Evolutionary conservation across 2,797 vertebrate species (phyloP).

Genomic region (Chelmon rostratus): DNA sequence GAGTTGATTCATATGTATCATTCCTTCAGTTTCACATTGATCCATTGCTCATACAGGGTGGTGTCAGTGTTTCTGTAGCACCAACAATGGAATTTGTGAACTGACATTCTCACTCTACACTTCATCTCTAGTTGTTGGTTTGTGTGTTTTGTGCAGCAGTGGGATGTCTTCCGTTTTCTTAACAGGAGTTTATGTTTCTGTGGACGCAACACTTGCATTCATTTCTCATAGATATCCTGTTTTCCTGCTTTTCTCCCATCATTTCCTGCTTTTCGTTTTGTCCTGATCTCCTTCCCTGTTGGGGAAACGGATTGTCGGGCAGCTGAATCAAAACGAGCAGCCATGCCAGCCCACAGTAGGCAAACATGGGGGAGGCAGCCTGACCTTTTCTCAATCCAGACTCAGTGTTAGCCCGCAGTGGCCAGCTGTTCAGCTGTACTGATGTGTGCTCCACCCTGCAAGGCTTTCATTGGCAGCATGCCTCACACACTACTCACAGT

Average conservation of each 20-base stretch:
- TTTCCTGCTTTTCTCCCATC: slow-evolving; percentile 28
- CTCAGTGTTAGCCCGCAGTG: slow-evolving; percentile 61
- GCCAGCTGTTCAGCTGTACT: slow-evolving; percentile 81
- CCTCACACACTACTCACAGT: slow-evolving; percentile 60
- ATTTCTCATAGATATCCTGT: slow-evolving; percentile 30
- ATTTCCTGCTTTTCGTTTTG: slow-evolving; percentile 53
- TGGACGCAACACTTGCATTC: neutral
- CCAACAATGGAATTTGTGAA: neutral
- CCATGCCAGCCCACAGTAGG: slow-evolving; percentile 64
- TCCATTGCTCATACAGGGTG: neutral
- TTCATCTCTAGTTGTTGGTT: neutral
- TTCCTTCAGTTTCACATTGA: slow-evolving; percentile 28
- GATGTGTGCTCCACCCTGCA: slow-evolving; percentile 80
- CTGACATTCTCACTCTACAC: neutral
- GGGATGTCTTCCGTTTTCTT: neutral
- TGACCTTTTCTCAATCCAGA: slow-evolving; percentile 65
- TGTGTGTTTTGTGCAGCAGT: neutral
- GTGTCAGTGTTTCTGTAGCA: neutral
- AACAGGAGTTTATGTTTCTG: slow-evolving; percentile 1
- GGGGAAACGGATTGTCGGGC: slow-evolving; percentile 33
- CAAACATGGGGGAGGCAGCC: slow-evolving; percentile 61
- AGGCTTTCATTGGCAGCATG: slow-evolving; percentile 78
- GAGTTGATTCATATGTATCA: neutral
- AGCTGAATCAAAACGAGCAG: slow-evolving; percentile 38
- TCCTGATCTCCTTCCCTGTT: slow-evolving; percentile 37